Evolutionary conservation across 2,888 invertebrate genomes (phyloP), one percentile per base, ranked within the genome.

Genomic region (Limenitis camilla): DNA sequence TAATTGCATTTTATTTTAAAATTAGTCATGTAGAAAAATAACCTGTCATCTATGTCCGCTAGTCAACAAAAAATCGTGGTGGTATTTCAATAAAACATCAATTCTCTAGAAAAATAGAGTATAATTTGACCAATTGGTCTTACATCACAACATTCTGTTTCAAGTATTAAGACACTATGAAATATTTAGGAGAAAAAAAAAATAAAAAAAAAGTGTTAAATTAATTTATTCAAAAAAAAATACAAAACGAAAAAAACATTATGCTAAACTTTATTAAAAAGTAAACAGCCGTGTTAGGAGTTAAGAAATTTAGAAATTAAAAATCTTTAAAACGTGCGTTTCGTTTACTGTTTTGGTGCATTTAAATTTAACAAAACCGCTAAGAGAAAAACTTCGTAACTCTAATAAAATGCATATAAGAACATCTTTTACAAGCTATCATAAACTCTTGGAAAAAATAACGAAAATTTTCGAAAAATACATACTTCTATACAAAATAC

Each of bases 201-300:
- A 68, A 66, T 64, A 65, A 68, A 69, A 72, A 73, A 61, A 65
- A 74, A 76, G 73, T 72, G 76, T 86, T 84, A 80, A 81, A 83
- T 78, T 83, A 76, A 78, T 83, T 87, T 84, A 83, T 83, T 85
- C 74, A 80, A 81, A 86, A 68, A 78, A 51, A 81, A 81, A 80
- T 72, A 78, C 68, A 72, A 76, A 75, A 77, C 74, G 76, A 79
- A 78, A 76, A 79, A 78, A 74, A 60, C 79, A 72, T 71, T 74
- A 76, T 71, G 76, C 68, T 72, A 75, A 74, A 76, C 71, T 70
- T 74, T 77, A 75, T 69, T 72, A 74, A 66, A 71, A 48, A 51
- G 40, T 32, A 49, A 42, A 53, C 49, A 56, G 46, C 49, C 42
- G 43, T 67, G 73, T 73, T 77, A 81, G 78, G 69, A 19, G 19